Evolutionary conservation across 2,888 invertebrate species (phyloP).

Genomic region (Lottia gigantea): DNA sequence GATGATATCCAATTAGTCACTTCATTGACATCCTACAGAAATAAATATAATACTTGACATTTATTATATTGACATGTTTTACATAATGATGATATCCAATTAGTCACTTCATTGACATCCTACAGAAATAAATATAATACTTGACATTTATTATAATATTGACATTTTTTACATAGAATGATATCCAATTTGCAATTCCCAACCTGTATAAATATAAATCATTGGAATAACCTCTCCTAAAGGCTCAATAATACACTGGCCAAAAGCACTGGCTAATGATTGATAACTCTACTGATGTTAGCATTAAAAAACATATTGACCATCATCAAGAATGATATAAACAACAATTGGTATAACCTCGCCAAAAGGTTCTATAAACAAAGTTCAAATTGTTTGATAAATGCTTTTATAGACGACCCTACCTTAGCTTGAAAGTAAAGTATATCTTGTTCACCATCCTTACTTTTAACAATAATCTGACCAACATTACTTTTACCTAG

Average conservation of each 20-base stretch:
- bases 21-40: conserved; percentile 40
- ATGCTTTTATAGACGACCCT: not conserved
- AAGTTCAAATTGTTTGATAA: too few species aligned
- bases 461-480: conserved; percentile 41
- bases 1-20: conserved; percentile 50
- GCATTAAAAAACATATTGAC: too few species aligned
- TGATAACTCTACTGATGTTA: too few species aligned
- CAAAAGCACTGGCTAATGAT: too few species aligned
- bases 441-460: conserved; percentile 38
- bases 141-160: conserved; percentile 39
- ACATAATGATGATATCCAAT: conserved; percentile 51
- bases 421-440: conserved; percentile 54
- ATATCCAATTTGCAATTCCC: conserved; percentile 49
- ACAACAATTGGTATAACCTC: too few species aligned
- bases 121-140: conserved; percentile 46
- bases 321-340: too few species aligned
- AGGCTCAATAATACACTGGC: too few species aligned
- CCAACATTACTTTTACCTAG: conserved; percentile 47
- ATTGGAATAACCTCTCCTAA: too few species aligned
- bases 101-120: conserved; percentile 48
- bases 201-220: conserved; percentile 30
- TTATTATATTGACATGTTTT: conserved; percentile 50
- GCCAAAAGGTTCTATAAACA: too few species aligned
- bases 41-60: conserved; percentile 40
- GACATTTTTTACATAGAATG: conserved; percentile 46